A percentile compares a stretch with the other conserved stretches of the same genome.
phyloP scores from a whole-genome alignment of 2,888 invertebrate genomes.

The Drosophila phalerata region DNA sequence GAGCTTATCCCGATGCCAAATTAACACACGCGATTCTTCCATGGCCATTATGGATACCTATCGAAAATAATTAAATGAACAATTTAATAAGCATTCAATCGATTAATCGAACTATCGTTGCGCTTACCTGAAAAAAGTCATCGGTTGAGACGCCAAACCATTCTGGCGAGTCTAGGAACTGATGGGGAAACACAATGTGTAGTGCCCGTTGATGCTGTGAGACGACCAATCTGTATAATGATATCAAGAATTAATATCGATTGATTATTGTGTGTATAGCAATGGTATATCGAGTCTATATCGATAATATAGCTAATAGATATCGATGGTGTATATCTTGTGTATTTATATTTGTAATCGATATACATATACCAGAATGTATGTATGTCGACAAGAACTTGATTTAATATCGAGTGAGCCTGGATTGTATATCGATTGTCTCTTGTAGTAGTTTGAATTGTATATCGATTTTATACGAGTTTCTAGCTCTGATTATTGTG shows the following conservation, averaged over 20 bases:
- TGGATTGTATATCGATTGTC: not conserved
- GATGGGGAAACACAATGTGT: slow-evolving; percentile 94
- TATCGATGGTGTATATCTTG: not conserved
- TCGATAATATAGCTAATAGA: not conserved
- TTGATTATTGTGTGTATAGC: not conserved
- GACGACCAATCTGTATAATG: slow-evolving; percentile 89
- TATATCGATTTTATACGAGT: not conserved
- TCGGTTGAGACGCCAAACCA: slow-evolving; percentile 96
- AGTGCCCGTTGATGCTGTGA: slow-evolving; percentile 93
- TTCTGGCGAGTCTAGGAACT: slow-evolving; percentile 95
- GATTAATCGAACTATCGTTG: not conserved
- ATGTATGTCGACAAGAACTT: not conserved
- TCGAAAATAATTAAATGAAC: not conserved
- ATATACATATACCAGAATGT: not conserved
- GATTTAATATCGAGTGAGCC: too few relatives aligned
- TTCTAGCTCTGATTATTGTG: not conserved
- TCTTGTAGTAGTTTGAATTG: not conserved
- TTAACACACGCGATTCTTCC: slow-evolving; percentile 93
- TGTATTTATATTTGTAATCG: too few relatives aligned
- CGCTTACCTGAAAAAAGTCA: slow-evolving; percentile 92
- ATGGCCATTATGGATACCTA: slow-evolving; percentile 94
- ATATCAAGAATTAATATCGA: not conserved
- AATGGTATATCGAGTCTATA: not conserved
- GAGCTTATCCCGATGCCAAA: slow-evolving; percentile 94
- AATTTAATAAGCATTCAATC: too few relatives aligned